Evolutionary conservation across 2,113 vertebrate species (phyloP).

Genomic region (Strix aluco): DNA sequence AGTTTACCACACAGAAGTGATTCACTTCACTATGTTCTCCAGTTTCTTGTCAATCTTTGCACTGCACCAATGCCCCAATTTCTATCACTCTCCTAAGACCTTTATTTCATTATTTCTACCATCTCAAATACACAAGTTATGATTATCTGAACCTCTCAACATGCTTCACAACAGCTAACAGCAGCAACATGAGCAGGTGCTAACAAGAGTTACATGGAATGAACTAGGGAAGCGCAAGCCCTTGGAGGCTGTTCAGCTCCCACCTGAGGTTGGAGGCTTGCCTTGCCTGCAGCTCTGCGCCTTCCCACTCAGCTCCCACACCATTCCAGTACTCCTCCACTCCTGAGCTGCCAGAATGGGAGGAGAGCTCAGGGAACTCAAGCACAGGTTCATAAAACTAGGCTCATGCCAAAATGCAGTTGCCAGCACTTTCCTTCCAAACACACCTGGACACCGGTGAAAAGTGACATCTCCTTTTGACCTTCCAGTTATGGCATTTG

Average conservation of each 20-base stretch:
- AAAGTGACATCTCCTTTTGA: neutral
- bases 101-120: neutral
- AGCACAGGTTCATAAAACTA: fast-evolving
- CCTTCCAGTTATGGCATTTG: neutral
- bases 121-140: neutral
- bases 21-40: neutral
- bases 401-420: neutral
- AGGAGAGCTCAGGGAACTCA: neutral
- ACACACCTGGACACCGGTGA: neutral
- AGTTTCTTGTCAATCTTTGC: neutral
- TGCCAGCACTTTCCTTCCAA: neutral
- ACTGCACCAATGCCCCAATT: neutral
- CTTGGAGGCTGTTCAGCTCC: neutral
- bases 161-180: neutral
- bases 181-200: fast-evolving
- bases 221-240: neutral
- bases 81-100: neutral
- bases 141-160: neutral
- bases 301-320: neutral
- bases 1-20: neutral
- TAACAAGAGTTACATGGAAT: neutral
- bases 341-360: neutral
- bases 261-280: neutral
- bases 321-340: neutral
- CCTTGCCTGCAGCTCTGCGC: neutral